Conservation (phyloP, 23 tunicate genomes). For the Phallusia fumigata region DNA sequence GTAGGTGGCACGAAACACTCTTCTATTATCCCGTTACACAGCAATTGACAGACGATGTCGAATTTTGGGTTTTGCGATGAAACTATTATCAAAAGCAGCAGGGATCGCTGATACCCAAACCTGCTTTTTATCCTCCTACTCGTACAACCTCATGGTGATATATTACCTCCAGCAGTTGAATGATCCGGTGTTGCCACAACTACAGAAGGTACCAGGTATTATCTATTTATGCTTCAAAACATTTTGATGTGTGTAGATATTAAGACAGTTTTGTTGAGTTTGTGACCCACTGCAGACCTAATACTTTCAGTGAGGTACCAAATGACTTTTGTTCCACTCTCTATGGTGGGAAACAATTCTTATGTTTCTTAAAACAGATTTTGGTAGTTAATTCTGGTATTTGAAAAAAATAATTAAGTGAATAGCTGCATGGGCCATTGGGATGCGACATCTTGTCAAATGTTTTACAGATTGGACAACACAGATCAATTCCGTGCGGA, state of each 20-base stretch:
- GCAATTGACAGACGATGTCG: neutral
- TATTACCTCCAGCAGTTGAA: constrained; percentile 76
- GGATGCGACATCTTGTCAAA: no score
- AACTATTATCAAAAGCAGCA: neutral
- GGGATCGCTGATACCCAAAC: constrained; percentile 68
- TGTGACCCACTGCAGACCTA: no score
- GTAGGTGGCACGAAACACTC: neutral
- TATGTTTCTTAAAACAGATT: no score
- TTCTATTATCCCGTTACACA: neutral
- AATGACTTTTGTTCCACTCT: no score
- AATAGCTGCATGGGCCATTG: no score
- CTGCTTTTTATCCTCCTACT: constrained; percentile 82
- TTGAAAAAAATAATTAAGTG: no score
- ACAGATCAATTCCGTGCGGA: neutral
- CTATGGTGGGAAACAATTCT: no score
- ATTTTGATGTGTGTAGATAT: no score
- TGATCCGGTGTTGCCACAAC: constrained; percentile 68
- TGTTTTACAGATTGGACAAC: neutral
- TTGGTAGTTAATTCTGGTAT: no score
- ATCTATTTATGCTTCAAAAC: no score
- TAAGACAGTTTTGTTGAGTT: no score
- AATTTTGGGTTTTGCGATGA: neutral
- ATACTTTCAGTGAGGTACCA: no score
- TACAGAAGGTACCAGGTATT: constrained; percentile 49
- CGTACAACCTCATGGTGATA: constrained; percentile 90